A percentile compares a stretch with the other conserved stretches of the same genome.
These are phyloP conservation scores for Cantharis lateralis DNA, from an alignment of 2,888 invertebrate genomes.

Conservation along the genomic window DNA sequence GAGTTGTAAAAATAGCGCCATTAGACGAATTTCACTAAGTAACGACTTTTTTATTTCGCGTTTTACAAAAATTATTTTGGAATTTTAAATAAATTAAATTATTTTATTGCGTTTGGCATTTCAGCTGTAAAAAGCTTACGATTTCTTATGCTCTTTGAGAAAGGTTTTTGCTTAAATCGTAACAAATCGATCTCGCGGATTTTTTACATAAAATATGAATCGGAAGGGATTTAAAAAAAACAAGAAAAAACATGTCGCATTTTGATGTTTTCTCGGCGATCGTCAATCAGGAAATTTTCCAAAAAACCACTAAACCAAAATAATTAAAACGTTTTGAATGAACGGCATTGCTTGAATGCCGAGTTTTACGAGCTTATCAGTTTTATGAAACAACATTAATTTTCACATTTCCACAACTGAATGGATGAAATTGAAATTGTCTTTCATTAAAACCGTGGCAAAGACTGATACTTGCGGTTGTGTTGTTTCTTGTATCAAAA, in stretches of 20 bases:
- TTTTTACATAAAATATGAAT: neutral
- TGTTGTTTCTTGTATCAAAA: neutral
- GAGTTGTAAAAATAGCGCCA: neutral
- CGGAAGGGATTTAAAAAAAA: neutral
- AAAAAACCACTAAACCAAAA: neutral
- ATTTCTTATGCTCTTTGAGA: neutral
- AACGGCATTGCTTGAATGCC: neutral
- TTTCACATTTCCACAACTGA: neutral
- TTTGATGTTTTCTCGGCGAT: neutral
- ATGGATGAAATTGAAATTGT: neutral
- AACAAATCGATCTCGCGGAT: neutral
- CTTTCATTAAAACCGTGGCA: neutral
- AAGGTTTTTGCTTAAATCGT: neutral
- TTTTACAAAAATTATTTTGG: neutral
- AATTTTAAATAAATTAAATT: neutral
- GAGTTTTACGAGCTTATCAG: neutral
- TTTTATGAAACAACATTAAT: slow-evolving; percentile 1
- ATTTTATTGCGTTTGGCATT: neutral
- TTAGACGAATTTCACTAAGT: neutral
- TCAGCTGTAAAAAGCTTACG: neutral
- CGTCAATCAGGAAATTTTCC: neutral
- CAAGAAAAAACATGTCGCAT: neutral
- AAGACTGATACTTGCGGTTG: neutral
- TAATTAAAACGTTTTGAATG: neutral
- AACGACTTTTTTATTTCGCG: neutral